Evolutionary conservation across 2,797 vertebrate species (phyloP), one percentile per base, ranked within the genome.

Genomic region (Ammospiza maritima): DNA sequence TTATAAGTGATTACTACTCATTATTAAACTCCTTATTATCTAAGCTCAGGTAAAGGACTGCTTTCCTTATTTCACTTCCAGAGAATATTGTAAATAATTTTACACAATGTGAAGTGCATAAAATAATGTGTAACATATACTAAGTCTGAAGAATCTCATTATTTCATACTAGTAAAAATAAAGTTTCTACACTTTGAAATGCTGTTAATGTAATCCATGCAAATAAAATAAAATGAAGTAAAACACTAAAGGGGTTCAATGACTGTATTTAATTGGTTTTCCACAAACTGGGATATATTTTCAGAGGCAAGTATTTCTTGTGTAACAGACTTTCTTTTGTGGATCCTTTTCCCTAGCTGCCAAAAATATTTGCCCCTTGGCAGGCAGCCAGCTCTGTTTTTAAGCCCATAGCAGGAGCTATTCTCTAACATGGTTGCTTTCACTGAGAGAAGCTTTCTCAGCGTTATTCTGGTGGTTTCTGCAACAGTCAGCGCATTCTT

Each of bases 281-380:
- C 78, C 70, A 88, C 66, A 86, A 94, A 94, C 47, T 47, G 82
- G 47, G 38, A 60, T 77, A n/a, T 70, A 85, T 93, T 94, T 96
- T 80, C 92, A 86, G 90, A 81, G 25, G 47, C 66, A 93, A 83
- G 30, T 65, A 64, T 87, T 91, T 90, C 56, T 90, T 93, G 44
- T 60, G 57, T 70, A 93, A 88, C 57, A 92, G 83, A 88, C 22
- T 81, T 94, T 64, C 62, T 76, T 91, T 90, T 61, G 62, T 77
- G 80, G 58, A 67, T 91, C 36, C 27, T 87, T 90, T 47, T 90
- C 66, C 74, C 4, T 9, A 92, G 75, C 66, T 93, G 80, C 72
- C 85, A 95, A 96, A 94, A 96, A 67, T 45, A 45, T 86, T 90
- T 95, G 85, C 57, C 92, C 89, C 47, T 89, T 94, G 89, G 84